phyloP scores from a whole-genome alignment of 2,888 invertebrate genomes.

The Tillus elongatus region DNA sequence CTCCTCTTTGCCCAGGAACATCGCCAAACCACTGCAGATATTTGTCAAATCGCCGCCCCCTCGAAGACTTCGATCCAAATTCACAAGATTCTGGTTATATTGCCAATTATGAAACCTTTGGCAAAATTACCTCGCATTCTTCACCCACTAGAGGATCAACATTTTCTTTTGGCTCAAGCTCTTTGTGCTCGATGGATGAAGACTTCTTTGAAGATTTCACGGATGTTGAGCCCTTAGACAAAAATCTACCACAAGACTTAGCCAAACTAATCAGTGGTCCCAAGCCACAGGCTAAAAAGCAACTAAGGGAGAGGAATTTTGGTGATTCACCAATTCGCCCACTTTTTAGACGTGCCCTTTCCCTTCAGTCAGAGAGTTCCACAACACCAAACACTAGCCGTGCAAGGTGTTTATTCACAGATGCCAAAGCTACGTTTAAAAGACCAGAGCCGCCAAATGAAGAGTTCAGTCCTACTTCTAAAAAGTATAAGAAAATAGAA shows the following conservation, averaged over 20 bases:
- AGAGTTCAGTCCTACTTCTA: conserved; percentile 39
- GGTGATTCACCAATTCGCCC: conserved; percentile 35
- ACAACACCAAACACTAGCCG: conserved; percentile 36
- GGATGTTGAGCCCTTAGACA: conserved; percentile 49
- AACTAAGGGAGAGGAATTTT: conserved; percentile 41
- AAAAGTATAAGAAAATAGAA: conserved; percentile 17
- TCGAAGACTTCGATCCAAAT: conserved; percentile 48
- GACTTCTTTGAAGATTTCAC: conserved; percentile 57
- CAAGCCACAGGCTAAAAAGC: conserved; percentile 27
- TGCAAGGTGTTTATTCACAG: conserved; percentile 44
- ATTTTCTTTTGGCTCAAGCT: conserved; percentile 44
- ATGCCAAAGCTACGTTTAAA: conserved; percentile 47
- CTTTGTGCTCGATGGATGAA: conserved; percentile 54
- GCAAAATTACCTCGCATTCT: conserved; percentile 28
- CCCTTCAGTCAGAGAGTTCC: conserved; percentile 41
- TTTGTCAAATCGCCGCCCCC: conserved; percentile 32
- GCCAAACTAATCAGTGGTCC: conserved; percentile 50
- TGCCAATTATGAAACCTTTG: conserved; percentile 34
- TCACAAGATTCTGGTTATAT: conserved; percentile 54
- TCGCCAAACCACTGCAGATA: conserved; percentile 30
- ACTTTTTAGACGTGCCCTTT: conserved; percentile 44
- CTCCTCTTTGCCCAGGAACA: conserved; percentile 24
- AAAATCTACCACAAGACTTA: conserved; percentile 49
- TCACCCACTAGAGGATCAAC: conserved; percentile 31
- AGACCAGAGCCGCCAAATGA: conserved; percentile 56